These are phyloP conservation scores for Osedax fenrisi DNA, from an alignment of 2,888 invertebrate species.

Conservation along the genomic window DNA sequence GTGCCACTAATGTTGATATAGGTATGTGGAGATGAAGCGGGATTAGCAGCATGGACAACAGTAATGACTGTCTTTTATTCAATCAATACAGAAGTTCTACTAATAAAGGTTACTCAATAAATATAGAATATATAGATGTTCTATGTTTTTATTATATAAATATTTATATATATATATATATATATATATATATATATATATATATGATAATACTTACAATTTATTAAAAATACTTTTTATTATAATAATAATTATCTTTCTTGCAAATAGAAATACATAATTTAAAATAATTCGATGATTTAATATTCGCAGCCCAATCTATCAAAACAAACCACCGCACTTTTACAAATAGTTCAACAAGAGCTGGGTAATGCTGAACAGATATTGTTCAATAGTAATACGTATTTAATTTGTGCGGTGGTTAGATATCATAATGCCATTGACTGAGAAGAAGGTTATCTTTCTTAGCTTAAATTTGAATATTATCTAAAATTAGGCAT, in stretches of 20 bases:
- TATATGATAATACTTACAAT: too few species aligned
- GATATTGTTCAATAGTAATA: conserved; percentile 40
- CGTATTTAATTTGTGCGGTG: conserved; percentile 39
- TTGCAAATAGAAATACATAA: too few species aligned
- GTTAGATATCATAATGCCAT: conserved; percentile 40
- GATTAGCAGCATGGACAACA: conserved; percentile 46
- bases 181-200: too few species aligned
- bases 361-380: conserved; percentile 40
- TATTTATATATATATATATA: too few species aligned
- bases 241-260: background rate
- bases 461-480: too few species aligned
- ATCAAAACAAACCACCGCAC: conserved; percentile 48
- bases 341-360: conserved; percentile 39
- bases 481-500: background rate
- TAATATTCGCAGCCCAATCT: too few species aligned
- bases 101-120: conserved; percentile 67
- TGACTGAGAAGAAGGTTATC: conserved; percentile 40
- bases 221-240: too few species aligned
- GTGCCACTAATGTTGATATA: too few species aligned
- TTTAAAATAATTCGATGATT: too few species aligned
- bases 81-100: conserved; percentile 87
- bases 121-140: too few species aligned
- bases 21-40: conserved; percentile 49
- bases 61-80: conserved; percentile 54
- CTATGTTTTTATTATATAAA: too few species aligned